Conservation (phyloP, 2,888 invertebrate species). For the Thera obeliscata region DNA sequence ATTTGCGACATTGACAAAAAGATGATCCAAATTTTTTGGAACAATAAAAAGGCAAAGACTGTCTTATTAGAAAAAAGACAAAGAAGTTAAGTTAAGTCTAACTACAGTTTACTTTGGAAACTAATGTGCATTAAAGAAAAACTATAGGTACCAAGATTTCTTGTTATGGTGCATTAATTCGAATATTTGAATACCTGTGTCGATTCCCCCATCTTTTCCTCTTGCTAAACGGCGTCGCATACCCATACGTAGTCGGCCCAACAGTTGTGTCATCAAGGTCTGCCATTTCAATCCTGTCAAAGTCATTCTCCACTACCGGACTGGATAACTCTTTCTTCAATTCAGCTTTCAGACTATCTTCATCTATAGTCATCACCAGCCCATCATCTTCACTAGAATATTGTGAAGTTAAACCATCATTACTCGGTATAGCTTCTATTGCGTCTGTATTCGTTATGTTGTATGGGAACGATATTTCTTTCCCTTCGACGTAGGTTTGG, state of each 20-base stretch:
- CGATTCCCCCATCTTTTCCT: slow-evolving; percentile 59
- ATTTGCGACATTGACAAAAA: slow-evolving; percentile 25
- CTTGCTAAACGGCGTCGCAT: slow-evolving; percentile 66
- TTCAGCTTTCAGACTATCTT: slow-evolving; percentile 60
- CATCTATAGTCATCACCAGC: slow-evolving; percentile 73
- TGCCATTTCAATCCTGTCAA: slow-evolving; percentile 66
- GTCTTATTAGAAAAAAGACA: too few relatives aligned
- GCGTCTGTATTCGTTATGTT: slow-evolving; percentile 52
- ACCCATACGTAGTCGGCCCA: slow-evolving; percentile 53
- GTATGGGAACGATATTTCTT: slow-evolving; percentile 67
- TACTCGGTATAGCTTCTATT: slow-evolving; percentile 44
- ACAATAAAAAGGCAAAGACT: too few relatives aligned
- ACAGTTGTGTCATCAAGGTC: slow-evolving; percentile 57
- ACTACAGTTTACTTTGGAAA: too few relatives aligned
- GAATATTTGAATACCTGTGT: slow-evolving; percentile 53
- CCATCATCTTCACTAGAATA: slow-evolving; percentile 75
- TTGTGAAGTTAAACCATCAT: slow-evolving; percentile 54
- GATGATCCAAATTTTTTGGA: too few relatives aligned
- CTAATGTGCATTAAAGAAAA: too few relatives aligned
- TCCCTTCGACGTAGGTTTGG: slow-evolving; percentile 77
- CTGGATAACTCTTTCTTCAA: slow-evolving; percentile 61
- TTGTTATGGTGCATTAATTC: too few relatives aligned
- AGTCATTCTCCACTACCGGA: slow-evolving; percentile 59
- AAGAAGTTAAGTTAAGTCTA: too few relatives aligned
- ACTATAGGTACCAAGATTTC: too few relatives aligned